Conservation (phyloP, 2,113 vertebrate species). For the Lipophrys pholis region DNA sequence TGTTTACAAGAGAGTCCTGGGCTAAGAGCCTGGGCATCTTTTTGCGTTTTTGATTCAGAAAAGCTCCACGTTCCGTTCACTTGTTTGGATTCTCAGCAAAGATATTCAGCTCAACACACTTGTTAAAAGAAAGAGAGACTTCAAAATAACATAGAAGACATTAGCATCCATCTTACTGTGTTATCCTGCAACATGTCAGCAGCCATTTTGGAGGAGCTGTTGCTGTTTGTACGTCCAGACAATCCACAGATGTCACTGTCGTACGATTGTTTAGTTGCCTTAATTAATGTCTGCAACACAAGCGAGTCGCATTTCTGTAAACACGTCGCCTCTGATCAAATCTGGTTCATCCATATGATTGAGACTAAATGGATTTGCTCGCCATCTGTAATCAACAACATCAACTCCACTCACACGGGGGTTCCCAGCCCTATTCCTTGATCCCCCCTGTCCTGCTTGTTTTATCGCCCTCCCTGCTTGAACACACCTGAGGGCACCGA, state of each 20-base stretch:
- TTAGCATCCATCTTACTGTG: conserved; percentile 46
- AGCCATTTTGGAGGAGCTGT: conserved; percentile 51
- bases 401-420: too few species aligned
- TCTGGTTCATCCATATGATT: conserved; percentile 42
- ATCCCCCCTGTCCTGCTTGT: too few species aligned
- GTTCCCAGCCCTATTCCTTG: too few species aligned
- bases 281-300: conserved; percentile 54
- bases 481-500: too few species aligned
- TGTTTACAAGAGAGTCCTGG: too few species aligned
- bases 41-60: too few species aligned
- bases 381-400: conserved; percentile 48
- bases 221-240: conserved; percentile 18
- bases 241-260: conserved; percentile 62
- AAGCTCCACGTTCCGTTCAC: too few species aligned
- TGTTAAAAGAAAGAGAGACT: background rate
- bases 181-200: background rate
- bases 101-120: background rate
- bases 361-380: conserved; percentile 49
- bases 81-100: background rate
- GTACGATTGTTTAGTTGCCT: conserved; percentile 53
- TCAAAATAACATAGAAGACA: background rate
- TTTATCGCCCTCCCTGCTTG: conserved; percentile 32
- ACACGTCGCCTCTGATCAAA: conserved; percentile 37
- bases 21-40: too few species aligned
- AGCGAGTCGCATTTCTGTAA: conserved; percentile 5